These are phyloP conservation scores for Calameuta pallipes DNA, from an alignment of 2,888 invertebrate species.

Conservation along the genomic window DNA sequence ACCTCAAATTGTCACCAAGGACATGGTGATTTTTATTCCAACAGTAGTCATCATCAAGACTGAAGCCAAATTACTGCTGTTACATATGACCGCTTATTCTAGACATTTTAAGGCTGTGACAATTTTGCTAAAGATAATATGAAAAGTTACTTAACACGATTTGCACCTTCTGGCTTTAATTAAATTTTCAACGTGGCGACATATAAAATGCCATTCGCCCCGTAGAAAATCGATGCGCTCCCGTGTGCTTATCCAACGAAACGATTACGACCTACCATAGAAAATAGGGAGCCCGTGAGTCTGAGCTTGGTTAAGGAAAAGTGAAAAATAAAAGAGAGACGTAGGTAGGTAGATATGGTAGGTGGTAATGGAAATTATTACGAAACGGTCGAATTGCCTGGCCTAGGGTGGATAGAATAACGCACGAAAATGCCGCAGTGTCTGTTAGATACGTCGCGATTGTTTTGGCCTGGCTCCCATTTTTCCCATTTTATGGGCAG, in stretches of 20 bases:
- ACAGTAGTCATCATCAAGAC: background rate
- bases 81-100: background rate
- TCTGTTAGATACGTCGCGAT: conserved; percentile 44
- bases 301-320: background rate
- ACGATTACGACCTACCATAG: background rate
- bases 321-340: background rate
- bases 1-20: background rate
- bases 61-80: background rate
- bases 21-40: background rate
- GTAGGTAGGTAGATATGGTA: background rate
- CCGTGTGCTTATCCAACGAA: background rate
- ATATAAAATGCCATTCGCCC: background rate
- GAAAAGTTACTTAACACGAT: background rate
- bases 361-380: background rate
- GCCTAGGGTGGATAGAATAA: background rate
- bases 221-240: background rate
- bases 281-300: background rate
- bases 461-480: conserved; percentile 47
- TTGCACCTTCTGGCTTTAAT: background rate
- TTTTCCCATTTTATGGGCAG: conserved; percentile 44
- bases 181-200: background rate
- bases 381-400: background rate
- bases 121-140: background rate
- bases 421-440: conserved; percentile 41
- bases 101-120: background rate